Percentiles rank a stretch among this genome's conserved stretches.
Conservation (phyloP, 2,888 invertebrate genomes). For the Drosophila paracracens region DNA sequence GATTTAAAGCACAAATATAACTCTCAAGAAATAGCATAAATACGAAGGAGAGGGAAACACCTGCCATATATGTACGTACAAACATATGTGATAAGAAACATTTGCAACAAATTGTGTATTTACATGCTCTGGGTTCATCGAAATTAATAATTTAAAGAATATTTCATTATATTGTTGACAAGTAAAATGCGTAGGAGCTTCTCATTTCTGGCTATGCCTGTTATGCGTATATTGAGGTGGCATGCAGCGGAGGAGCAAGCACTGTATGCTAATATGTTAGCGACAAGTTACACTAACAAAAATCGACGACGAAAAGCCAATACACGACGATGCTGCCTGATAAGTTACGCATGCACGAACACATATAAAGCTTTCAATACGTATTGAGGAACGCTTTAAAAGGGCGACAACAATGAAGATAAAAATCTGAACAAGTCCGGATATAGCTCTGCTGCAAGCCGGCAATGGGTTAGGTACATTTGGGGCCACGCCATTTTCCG, state of each 20-base stretch:
- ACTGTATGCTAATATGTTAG: conserved; percentile 32
- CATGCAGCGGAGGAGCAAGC: not conserved
- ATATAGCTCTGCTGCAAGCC: not conserved
- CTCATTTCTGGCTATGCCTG: conserved; percentile 5
- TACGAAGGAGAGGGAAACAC: not conserved
- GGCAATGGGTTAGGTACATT: not conserved
- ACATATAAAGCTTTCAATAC: not conserved
- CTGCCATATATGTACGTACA: not conserved
- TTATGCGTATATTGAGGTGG: conserved; percentile 8
- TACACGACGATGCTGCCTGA: conserved; percentile 25
- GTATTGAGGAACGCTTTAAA: conserved; percentile 10
- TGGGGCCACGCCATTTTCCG: conserved; percentile 10
- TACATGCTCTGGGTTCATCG: not conserved
- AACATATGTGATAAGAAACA: not conserved
- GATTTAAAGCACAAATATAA: not conserved
- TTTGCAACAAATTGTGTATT: not conserved
- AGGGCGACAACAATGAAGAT: conserved; percentile 4
- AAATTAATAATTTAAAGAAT: not conserved
- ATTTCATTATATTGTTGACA: conserved; percentile 1
- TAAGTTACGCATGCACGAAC: conserved; percentile 2
- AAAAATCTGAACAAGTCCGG: conserved; percentile 5
- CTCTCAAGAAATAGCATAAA: not conserved
- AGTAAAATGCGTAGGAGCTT: not conserved
- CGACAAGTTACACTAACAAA: conserved; percentile 19
- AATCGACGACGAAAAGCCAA: conserved; percentile 23